These are phyloP conservation scores for Euphonia xanthogaster DNA, from an alignment of 2,797 vertebrate genomes.

Conservation along the genomic window DNA sequence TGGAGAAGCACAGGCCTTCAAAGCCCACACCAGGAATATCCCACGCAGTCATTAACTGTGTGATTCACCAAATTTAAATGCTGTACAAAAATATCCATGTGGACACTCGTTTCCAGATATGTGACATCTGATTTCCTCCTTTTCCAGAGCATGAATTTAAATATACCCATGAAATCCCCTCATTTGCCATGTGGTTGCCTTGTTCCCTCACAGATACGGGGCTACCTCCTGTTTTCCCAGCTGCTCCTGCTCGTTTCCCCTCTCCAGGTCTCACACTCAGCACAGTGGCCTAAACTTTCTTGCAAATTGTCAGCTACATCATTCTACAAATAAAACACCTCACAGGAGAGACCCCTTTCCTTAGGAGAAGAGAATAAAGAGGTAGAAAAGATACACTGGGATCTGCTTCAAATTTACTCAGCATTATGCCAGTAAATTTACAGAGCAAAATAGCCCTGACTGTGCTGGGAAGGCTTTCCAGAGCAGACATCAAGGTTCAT, in stretches of 20 bases:
- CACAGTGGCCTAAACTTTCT: neutral
- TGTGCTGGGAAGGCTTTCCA: neutral
- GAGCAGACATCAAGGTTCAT: neutral
- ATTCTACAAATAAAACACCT: neutral
- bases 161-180: neutral
- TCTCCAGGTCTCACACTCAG: neutral
- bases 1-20: neutral
- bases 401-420: neutral
- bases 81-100: neutral
- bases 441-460: neutral
- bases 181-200: neutral
- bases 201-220: neutral
- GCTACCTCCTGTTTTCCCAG: neutral
- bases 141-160: neutral
- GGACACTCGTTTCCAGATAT: neutral
- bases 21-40: slow-evolving; percentile 1
- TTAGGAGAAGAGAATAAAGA: neutral
- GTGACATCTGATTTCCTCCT: neutral
- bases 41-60: neutral
- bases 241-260: neutral
- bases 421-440: neutral
- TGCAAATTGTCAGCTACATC: neutral
- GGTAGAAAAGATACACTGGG: neutral
- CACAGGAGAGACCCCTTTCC: neutral
- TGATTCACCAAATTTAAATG: slow-evolving; percentile 7